A percentile compares a stretch with the other conserved stretches of the same genome.
These are phyloP conservation scores for Phyllostomus hastatus DNA, from an alignment of 2,113 vertebrate genomes.

Conservation along the genomic window DNA sequence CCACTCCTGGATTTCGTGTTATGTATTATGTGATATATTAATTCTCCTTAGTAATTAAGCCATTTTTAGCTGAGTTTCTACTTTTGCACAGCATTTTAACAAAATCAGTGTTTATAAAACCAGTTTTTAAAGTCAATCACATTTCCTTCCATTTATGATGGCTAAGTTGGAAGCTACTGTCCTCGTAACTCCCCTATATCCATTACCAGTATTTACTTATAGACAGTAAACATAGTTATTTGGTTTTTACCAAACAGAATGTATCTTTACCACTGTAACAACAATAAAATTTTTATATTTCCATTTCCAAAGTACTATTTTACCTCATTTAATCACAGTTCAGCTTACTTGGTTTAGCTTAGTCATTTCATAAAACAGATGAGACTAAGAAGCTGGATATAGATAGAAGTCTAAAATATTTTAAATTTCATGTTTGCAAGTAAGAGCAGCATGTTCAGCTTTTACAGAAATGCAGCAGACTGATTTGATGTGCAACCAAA, in stretches of 20 bases:
- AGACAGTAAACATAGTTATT: background rate
- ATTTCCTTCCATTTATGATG: background rate
- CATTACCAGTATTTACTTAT: background rate
- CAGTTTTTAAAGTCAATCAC: background rate
- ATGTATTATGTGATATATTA: background rate
- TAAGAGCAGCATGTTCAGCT: background rate
- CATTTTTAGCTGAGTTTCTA: conserved; percentile 22
- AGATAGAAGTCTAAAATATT: background rate
- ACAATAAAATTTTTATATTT: background rate
- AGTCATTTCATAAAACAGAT: background rate
- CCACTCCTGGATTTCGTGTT: background rate
- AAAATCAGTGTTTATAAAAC: conserved; percentile 13
- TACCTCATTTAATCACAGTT: conserved; percentile 12
- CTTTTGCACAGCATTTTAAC: background rate
- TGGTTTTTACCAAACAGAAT: background rate
- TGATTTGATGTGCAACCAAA: background rate
- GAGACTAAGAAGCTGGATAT: background rate
- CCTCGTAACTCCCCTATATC: background rate
- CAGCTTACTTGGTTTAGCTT: background rate
- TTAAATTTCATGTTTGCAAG: background rate
- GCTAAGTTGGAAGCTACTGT: background rate
- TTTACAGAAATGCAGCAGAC: background rate
- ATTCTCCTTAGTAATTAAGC: background rate
- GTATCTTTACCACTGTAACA: background rate
- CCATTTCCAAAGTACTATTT: background rate